Conservation (phyloP, 2,797 vertebrate species). For the Hybognathus amarus region DNA sequence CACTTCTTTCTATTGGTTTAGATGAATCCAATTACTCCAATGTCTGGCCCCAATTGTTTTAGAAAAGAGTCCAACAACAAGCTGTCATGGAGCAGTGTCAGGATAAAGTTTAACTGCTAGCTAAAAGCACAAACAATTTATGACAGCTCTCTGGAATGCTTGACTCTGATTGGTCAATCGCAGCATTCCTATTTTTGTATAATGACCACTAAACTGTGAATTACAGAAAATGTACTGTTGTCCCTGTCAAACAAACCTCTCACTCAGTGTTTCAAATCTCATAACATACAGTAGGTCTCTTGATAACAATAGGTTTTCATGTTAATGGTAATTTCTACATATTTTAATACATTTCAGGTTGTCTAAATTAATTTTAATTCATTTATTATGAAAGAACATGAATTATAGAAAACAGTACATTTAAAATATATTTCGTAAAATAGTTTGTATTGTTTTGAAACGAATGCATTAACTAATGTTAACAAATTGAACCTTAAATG, state of each 20-base stretch:
- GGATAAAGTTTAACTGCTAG: not conserved
- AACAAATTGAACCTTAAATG: not conserved
- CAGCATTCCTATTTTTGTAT: not conserved
- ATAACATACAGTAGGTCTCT: too few relatives aligned
- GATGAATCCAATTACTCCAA: not conserved
- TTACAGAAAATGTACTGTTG: not conserved
- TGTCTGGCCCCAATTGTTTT: not conserved
- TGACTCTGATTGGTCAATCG: not conserved
- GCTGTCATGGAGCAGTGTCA: not conserved
- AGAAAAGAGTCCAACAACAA: not conserved
- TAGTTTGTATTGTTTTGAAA: not conserved
- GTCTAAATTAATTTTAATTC: not conserved
- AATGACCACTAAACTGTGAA: not conserved
- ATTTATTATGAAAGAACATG: not conserved
- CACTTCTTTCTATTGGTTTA: not conserved
- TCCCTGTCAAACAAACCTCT: not conserved
- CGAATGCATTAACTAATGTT: not conserved
- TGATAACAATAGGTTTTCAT: too few relatives aligned
- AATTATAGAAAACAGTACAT: accelerated
- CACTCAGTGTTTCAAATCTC: too few relatives aligned
- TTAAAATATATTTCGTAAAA: not conserved
- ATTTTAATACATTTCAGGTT: not conserved
- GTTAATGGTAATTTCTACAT: not conserved
- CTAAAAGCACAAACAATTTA: not conserved
- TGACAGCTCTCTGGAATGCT: not conserved